Evolutionary conservation across 2,113 vertebrate genomes (phyloP), one percentile per base, ranked within the genome.

Genomic region (Echinops telfairi): DNA sequence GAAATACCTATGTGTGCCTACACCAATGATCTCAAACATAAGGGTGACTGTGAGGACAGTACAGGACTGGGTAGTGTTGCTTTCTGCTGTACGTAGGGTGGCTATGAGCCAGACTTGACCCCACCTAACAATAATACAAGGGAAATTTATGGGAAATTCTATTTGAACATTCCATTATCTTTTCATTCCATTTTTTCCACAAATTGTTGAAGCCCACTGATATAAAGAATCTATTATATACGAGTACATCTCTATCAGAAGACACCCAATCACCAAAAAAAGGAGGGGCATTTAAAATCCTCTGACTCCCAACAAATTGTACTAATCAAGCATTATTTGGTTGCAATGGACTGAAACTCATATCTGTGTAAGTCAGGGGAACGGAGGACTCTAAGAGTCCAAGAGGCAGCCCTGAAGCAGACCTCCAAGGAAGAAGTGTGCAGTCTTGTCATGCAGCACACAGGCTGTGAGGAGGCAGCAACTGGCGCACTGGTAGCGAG

Each of bases 341-440:
- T 40, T 91, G 43, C 23, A 47, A 29, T 71, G 81, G 86, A 86
- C 76, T 92, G 40, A 29, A 84, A 79, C 79, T 38, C 68, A 38
- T 25, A 73, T 91, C 79, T 12, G 3, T 62, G 47, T 60, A 38
- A 53, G 23, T 78, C 73, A 86, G 40, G 25, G 40, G 81, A 92
- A 95, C 76, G 75, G 62, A 12, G 71, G 23, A 83, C 80, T 64
- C 8, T 58, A 31, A 36, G 3, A 36, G 62, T 70, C 14, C 3
- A 75, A 58, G 0, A 83, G 64, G 64, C 68, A 92, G 53, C 22
- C 29, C 40, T 27, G 80, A 83, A 64, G 78, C 64, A 92, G 83
- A 84, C 81, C 31, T 29, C 60, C 19, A 83, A 64, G 23, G 83
- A 88, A 53, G 71, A 66, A 64, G 12, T 3, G 20, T 29, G 31